A percentile compares a stretch with the other conserved stretches of the same genome.
Conservation (phyloP, 1,140 invertebrate genomes). For the Hormaphis cornu region DNA sequence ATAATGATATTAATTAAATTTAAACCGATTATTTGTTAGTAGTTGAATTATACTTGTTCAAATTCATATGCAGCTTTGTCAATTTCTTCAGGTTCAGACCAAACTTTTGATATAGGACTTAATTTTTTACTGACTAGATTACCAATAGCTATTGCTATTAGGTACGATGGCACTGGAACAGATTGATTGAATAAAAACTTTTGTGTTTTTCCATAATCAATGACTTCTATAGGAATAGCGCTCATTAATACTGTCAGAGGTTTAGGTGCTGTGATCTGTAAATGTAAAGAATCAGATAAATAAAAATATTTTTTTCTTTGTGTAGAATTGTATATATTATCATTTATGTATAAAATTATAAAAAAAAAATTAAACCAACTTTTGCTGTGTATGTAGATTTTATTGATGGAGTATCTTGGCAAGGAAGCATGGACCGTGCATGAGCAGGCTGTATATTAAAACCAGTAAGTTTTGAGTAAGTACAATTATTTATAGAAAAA, state of each 20-base stretch:
- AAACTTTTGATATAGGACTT: conserved; percentile 72
- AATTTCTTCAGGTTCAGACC: conserved; percentile 79
- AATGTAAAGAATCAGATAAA: conserved; percentile 41
- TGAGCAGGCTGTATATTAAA: conserved; percentile 66
- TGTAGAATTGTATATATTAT: background rate
- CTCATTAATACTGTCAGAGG: conserved; percentile 83
- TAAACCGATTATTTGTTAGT: background rate
- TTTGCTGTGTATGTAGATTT: conserved; percentile 77
- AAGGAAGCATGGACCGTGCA: conserved; percentile 76
- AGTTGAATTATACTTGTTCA: conserved; percentile 50
- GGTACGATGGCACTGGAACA: conserved; percentile 63
- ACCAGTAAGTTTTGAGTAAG: conserved; percentile 22
- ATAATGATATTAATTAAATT: background rate
- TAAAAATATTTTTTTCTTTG: no score
- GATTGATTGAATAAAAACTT: conserved; percentile 63
- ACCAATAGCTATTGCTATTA: conserved; percentile 81
- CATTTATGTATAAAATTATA: conserved; percentile 36
- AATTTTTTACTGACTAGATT: conserved; percentile 64
- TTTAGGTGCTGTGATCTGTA: conserved; percentile 59
- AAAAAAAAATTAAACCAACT: conserved; percentile 36
- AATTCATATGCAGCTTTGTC: conserved; percentile 81
- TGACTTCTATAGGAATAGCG: conserved; percentile 49
- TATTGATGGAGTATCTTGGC: conserved; percentile 87
- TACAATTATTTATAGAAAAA: background rate
- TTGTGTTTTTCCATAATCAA: conserved; percentile 41